A percentile compares a stretch with the other conserved stretches of the same genome.
Conservation (phyloP, 2,113 vertebrate species). For the Rallus limicola region DNA sequence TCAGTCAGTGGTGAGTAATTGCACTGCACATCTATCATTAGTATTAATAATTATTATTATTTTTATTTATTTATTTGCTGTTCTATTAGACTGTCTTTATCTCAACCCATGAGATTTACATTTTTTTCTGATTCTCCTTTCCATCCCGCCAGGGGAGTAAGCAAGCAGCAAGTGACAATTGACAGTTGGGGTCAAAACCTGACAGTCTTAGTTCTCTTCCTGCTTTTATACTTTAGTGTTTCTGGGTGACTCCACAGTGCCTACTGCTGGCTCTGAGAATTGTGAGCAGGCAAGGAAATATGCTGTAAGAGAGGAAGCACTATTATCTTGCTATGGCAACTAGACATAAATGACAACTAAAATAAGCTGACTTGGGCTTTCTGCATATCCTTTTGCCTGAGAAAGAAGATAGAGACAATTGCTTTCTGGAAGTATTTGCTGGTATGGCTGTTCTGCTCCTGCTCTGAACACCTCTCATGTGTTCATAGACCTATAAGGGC, state of each 20-base stretch:
- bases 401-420: not conserved
- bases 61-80: too few species aligned
- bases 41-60: too few species aligned
- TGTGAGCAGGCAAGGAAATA: not conserved
- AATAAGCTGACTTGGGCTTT: not conserved
- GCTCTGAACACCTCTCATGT: not conserved
- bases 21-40: too few species aligned
- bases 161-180: too few species aligned
- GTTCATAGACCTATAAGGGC: not conserved
- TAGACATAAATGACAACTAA: not conserved
- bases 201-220: not conserved
- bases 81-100: too few species aligned
- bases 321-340: not conserved
- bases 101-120: too few species aligned
- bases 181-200: too few species aligned
- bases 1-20: too few species aligned
- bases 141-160: too few species aligned
- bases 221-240: not conserved
- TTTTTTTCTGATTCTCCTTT: too few species aligned
- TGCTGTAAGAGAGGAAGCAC: not conserved
- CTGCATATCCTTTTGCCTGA: not conserved
- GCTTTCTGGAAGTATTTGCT: not conserved
- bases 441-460: not conserved
- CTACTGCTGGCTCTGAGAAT: not conserved
- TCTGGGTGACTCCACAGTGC: not conserved